phyloP scores from a whole-genome alignment of 1,140 invertebrate species.

The Anoplophora glabripennis region DNA sequence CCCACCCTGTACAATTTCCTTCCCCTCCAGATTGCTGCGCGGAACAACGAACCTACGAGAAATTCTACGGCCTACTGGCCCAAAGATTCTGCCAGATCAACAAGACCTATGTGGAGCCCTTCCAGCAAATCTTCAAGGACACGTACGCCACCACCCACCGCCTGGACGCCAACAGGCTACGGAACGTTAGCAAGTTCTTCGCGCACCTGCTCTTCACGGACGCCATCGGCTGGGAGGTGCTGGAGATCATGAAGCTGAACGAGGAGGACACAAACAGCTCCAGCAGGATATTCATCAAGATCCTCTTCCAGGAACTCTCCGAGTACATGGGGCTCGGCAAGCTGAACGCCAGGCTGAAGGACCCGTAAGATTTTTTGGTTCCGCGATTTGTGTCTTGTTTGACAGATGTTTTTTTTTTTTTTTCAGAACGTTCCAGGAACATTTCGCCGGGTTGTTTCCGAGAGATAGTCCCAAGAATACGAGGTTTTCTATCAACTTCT shows the following conservation, averaged over 20 bases:
- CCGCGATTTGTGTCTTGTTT: background rate
- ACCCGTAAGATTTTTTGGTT: slow-evolving; percentile 61
- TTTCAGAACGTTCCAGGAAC: slow-evolving; percentile 74
- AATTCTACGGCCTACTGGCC: slow-evolving; percentile 94
- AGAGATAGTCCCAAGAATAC: slow-evolving; percentile 95
- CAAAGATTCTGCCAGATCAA: slow-evolving; percentile 92
- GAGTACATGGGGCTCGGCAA: slow-evolving; percentile 95
- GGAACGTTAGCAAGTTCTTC: slow-evolving; percentile 99
- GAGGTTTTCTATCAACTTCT: slow-evolving; percentile 98
- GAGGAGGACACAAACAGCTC: slow-evolving; percentile 98
- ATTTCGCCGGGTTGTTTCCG: slow-evolving; percentile 92
- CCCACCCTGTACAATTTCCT: no score
- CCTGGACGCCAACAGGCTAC: slow-evolving; percentile 91
- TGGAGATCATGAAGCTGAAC: slow-evolving; percentile 86
- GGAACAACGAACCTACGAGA: slow-evolving; percentile 97
- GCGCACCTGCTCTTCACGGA: slow-evolving; percentile 95
- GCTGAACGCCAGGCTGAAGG: slow-evolving; percentile 85
- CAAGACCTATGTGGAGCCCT: slow-evolving; percentile 85
- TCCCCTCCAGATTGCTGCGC: slow-evolving; percentile 89
- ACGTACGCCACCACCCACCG: slow-evolving; percentile 93
- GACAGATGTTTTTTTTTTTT: slow-evolving; percentile 20
- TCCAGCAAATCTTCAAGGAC: slow-evolving; percentile 93
- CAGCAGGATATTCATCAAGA: slow-evolving; percentile 97
- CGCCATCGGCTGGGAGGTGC: slow-evolving; percentile 90
- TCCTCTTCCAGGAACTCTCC: slow-evolving; percentile 93